Conservation (phyloP, 2,888 invertebrate species). For the Oconnorella tubifera region DNA sequence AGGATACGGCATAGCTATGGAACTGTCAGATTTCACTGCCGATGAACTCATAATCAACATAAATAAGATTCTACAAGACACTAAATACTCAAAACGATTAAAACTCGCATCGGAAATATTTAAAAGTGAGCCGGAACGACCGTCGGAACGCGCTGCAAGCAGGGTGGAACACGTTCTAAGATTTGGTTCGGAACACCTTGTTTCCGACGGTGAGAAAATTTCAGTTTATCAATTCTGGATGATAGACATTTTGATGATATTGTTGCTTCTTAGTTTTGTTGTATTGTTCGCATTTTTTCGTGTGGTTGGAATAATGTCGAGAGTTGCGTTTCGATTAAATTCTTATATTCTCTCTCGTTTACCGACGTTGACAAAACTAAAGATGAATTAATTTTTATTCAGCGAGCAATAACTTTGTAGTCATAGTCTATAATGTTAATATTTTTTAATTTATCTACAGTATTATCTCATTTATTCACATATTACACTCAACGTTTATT, state of each 20-base stretch:
- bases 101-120: conserved; percentile 9
- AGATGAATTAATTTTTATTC: too few species aligned
- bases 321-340: too few species aligned
- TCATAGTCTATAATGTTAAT: too few species aligned
- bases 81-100: conserved; percentile 8
- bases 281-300: not conserved
- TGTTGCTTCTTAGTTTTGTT: not conserved
- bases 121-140: conserved; percentile 2
- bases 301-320: too few species aligned
- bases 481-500: too few species aligned
- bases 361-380: too few species aligned
- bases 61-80: conserved; percentile 2
- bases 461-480: too few species aligned
- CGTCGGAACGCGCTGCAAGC: conserved; percentile 12
- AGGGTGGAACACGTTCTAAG: conserved; percentile 15
- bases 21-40: conserved; percentile 15
- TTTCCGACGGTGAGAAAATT: conserved; percentile 7
- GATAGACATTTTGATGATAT: conserved; percentile 21
- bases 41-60: conserved; percentile 18
- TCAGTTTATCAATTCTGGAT: conserved; percentile 14
- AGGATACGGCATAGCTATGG: conserved; percentile 17
- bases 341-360: too few species aligned
- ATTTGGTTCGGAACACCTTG: conserved; percentile 12
- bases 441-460: too few species aligned
- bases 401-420: too few species aligned